Evolutionary conservation across 2,797 vertebrate genomes (phyloP), one percentile per base, ranked within the genome.

Genomic region (Oreortyx pictus): DNA sequence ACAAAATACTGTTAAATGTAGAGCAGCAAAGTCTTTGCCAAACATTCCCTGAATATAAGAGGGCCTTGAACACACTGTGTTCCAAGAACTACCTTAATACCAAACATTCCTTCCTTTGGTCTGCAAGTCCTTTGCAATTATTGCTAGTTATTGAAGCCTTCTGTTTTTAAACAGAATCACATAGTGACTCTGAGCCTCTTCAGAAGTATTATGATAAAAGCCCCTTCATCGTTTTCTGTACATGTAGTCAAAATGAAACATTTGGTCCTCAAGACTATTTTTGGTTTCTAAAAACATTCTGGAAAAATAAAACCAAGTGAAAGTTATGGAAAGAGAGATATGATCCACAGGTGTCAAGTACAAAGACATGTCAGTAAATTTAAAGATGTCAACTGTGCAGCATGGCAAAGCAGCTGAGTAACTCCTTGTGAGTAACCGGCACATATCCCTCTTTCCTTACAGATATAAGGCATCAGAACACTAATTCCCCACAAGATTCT

Each of bases 1-100:
- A 97, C 91, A 96, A 97, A 97, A 97, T 95, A 97, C 97, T 96
- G 96, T 83, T 89, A 87, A 89, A 47, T 82, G 81, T 93, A 96
- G 80, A 97, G 96, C 92, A 96, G 94, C 93, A 96, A 94, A 88
- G 86, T 94, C 77, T 87, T 94, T 94, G 86, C 94, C 84, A 94
- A 96, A 92, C 77, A 86, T 88, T 89, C 94, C 96, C 96, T 96
- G 97, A 97, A 96, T 94, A 92, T 89, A 57, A 77, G 68, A 91
- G 93, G 87, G 91, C 88, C 79, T 94, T 81, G 35, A 96, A 96
- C 83, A 91, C 91, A 59, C 60, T 66, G 87, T 90, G 90, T 73
- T 94, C 90, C 92, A 92, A 93, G 74, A 96, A 94, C 73, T 74
- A 91, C 84, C 74, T 90, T 91, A 85, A 92, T 73, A 81, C 82